Evolutionary conservation across 2,797 vertebrate genomes (phyloP).

Genomic region (Sebastes goodei): DNA sequence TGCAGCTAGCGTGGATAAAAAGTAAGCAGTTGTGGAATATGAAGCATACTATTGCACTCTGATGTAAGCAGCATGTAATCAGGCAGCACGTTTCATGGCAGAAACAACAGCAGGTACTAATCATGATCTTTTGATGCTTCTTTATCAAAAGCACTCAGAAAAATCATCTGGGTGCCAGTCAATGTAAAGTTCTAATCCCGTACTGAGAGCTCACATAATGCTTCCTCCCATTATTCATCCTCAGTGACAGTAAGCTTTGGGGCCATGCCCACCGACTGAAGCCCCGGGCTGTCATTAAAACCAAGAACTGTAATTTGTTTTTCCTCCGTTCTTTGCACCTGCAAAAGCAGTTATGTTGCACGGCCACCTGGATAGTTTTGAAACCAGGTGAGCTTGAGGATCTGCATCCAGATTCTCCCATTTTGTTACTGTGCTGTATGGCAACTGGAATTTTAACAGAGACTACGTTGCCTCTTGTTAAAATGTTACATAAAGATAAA

Average conservation of each 20-base stretch:
- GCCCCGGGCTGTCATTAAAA: constrained; percentile 42
- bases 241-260: constrained; percentile 10
- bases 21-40: not conserved
- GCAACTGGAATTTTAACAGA: constrained; percentile 31
- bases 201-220: not conserved
- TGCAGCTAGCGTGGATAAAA: not conserved
- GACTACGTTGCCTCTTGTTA: not conserved
- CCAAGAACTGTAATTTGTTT: constrained; percentile 28
- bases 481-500: constrained; percentile 40
- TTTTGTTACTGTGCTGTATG: not conserved
- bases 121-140: not conserved
- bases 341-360: not conserved
- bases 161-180: not conserved
- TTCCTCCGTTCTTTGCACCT: not conserved
- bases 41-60: not conserved
- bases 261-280: not conserved
- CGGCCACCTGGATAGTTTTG: constrained; percentile 48
- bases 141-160: not conserved
- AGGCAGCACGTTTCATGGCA: not conserved
- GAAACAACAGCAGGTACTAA: not conserved
- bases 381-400: constrained; percentile 47
- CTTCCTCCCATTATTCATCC: constrained; percentile 11
- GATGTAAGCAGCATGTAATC: not conserved
- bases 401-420: not conserved
- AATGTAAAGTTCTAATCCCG: not conserved